phyloP scores from a whole-genome alignment of 1,140 invertebrate species.

The Ctenoplectra terminalis region DNA sequence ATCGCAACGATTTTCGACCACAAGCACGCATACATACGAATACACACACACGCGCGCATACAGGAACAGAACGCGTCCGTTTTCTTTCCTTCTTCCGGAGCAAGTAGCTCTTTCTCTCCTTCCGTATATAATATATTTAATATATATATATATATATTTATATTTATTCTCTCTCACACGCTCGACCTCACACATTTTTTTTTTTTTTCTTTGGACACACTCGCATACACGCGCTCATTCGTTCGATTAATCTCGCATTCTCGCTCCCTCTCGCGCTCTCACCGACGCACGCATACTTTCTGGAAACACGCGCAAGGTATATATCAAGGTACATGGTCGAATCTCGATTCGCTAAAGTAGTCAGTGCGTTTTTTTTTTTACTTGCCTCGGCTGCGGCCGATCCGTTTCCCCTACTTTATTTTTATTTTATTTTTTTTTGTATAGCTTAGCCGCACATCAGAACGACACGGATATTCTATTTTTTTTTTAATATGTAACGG shows the following conservation, averaged over 20 bases:
- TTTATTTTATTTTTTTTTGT: not conserved
- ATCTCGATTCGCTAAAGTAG: conserved; percentile 77
- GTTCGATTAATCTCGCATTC: not conserved
- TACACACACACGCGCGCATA: no score
- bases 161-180: conserved; percentile 14
- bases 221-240: conserved; percentile 4
- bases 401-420: conserved; percentile 40
- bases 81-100: conserved; percentile 2
- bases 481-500: no score
- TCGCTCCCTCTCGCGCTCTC: conserved; percentile 15
- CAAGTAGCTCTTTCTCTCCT: conserved; percentile 50
- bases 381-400: conserved; percentile 63
- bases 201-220: conserved; percentile 47
- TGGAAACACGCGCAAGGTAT: conserved; percentile 56
- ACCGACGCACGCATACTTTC: conserved; percentile 23
- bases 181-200: not conserved
- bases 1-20: not conserved
- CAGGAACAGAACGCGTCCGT: conserved; percentile 60
- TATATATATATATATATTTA: conserved; percentile 54
- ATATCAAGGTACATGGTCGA: conserved; percentile 73
- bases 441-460: conserved; percentile 17
- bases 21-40: no score
- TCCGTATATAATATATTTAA: conserved; percentile 38
- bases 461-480: not conserved
- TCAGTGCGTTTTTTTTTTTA: conserved; percentile 74